Evolutionary conservation across 1,140 invertebrate species (phyloP), one percentile per base, ranked within the genome.

Genomic region (Drosophila bocqueti): DNA sequence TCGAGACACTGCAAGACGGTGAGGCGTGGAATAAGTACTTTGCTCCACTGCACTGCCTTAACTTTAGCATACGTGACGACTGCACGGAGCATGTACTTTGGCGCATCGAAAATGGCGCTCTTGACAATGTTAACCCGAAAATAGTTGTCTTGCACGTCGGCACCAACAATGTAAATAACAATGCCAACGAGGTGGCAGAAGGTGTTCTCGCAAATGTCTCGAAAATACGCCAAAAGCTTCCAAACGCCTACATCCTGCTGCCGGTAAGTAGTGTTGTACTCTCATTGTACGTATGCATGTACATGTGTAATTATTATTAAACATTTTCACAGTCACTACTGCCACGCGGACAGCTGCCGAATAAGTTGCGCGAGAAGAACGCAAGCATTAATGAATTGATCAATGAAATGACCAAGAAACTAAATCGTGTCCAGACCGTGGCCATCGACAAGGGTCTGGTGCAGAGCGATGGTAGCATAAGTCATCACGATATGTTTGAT

Each of bases 41-140:
- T 95, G 97, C 96, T 42, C 97, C 97, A 24, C 94, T 98, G 83
- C 97, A 98, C 93, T 96, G 96, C 91, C 94, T 98, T 68, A 98
- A 98, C 93, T 98, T 98, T 94, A 97, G 97, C 76, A 97, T 98
- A 89, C 96, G 97, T 69, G 96, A 95, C 65, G 97, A 99, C 93
- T 94, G 96, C 93, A 97, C 96, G 29, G 96, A 98, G 93, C 95
- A 98, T 95, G 95, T 98, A 16, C 93, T 98, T 18, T 99, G 98
- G 97, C 94, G 98, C 86, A 95, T 98, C 36, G 93, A 95, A 89
- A 97, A 98, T 94, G 97, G 97, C 64, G 97, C 97, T 93, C 93
- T 99, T 79, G 97, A 98, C 91, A 95, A 96, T 93, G 95, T 98
- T 60, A 95, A 96, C 92, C 97, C 97, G 21, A 98, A 98, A 96